Percentiles rank a stretch among this genome's conserved stretches.
Evolutionary conservation across 2,888 invertebrate species (phyloP).

Genomic region (Smittia aterrima): DNA sequence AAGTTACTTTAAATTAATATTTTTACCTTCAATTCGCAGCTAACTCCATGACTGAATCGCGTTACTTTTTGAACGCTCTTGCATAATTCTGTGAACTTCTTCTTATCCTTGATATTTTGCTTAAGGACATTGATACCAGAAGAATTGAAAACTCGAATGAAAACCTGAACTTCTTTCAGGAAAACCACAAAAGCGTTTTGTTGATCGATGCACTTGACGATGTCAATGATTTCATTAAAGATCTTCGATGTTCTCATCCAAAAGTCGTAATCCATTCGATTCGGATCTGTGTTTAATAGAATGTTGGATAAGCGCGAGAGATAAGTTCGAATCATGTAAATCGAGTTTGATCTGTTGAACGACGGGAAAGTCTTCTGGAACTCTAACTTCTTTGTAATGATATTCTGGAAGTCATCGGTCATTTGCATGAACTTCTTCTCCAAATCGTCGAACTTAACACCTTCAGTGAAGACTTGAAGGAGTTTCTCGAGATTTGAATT

Average conservation of each 20-base stretch:
- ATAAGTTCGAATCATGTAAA: slow-evolving; percentile 26
- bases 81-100: background rate
- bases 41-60: background rate
- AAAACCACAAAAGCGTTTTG: background rate
- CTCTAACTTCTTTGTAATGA: background rate
- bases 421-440: background rate
- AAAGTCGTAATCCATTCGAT: slow-evolving; percentile 9
- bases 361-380: slow-evolving; percentile 19
- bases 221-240: background rate
- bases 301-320: slow-evolving; percentile 6
- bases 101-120: background rate
- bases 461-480: slow-evolving; percentile 7
- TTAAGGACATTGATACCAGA: slow-evolving; percentile 21
- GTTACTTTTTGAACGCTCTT: slow-evolving; percentile 2
- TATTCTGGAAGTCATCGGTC: background rate
- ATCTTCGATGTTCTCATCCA: slow-evolving; percentile 12
- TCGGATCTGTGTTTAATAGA: background rate
- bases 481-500: slow-evolving; percentile 26
- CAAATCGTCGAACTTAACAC: background rate
- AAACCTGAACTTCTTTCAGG: slow-evolving; percentile 26
- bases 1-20: no score
- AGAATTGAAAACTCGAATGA: background rate
- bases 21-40: slow-evolving; percentile 29
- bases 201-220: background rate
- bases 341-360: slow-evolving; percentile 4